Percentiles rank a stretch among this genome's conserved stretches.
phyloP scores from a whole-genome alignment of 2,888 invertebrate species.

The Antitype chi region DNA sequence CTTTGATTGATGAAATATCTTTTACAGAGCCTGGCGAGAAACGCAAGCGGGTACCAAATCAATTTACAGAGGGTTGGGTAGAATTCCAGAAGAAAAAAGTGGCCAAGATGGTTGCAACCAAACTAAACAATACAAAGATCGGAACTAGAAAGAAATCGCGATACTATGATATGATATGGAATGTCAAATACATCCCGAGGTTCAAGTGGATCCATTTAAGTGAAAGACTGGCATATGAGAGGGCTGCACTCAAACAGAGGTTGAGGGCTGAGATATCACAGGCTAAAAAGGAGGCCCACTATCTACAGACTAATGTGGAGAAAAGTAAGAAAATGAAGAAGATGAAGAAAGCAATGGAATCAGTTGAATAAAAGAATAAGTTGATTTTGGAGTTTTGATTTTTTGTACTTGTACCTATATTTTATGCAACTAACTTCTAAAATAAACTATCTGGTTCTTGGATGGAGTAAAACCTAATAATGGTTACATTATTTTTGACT shows the following conservation, averaged over 20 bases:
- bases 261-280: slow-evolving; percentile 96
- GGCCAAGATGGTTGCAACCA: slow-evolving; percentile 96
- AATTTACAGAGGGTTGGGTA: slow-evolving; percentile 98
- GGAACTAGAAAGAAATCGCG: slow-evolving; percentile 96
- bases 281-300: slow-evolving; percentile 97
- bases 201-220: slow-evolving; percentile 99
- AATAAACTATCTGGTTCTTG: not conserved
- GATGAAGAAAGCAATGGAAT: slow-evolving; percentile 79
- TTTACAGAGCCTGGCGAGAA: slow-evolving; percentile 87
- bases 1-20: not conserved
- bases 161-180: slow-evolving; percentile 98
- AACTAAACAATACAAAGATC: slow-evolving; percentile 96
- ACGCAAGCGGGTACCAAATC: slow-evolving; percentile 90
- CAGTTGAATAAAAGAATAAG: slow-evolving; percentile 54
- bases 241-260: slow-evolving; percentile 96
- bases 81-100: slow-evolving; percentile 97
- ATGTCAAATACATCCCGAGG: slow-evolving; percentile 97
- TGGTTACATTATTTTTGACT: slow-evolving; percentile 71
- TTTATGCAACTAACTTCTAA: not conserved
- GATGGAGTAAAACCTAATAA: not conserved
- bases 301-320: slow-evolving; percentile 95
- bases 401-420: slow-evolving; percentile 9
- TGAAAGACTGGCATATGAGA: slow-evolving; percentile 98
- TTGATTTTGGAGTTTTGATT: slow-evolving; percentile 30
- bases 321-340: slow-evolving; percentile 93